A percentile compares a stretch with the other conserved stretches of the same genome.
phyloP scores from a whole-genome alignment of 2,113 vertebrate species.

The Albula goreensis region DNA sequence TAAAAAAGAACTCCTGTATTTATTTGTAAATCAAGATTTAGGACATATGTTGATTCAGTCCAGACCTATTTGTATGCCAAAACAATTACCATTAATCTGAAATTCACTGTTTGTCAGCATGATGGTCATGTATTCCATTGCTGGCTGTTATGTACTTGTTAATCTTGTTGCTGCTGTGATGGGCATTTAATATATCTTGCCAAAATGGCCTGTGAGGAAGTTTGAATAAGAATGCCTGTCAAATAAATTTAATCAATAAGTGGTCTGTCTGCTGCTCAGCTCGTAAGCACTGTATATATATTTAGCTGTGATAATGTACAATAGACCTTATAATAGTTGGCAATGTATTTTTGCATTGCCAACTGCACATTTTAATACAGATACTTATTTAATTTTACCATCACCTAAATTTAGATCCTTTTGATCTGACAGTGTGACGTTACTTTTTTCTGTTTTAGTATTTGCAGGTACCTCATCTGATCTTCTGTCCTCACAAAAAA shows the following conservation, averaged over 20 bases:
- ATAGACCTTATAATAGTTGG: background rate
- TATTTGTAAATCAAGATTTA: background rate
- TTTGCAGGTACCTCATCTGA: background rate
- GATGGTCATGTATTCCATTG: background rate
- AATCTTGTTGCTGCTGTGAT: background rate
- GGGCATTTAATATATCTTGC: background rate
- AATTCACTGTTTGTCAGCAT: background rate
- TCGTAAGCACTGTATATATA: background rate
- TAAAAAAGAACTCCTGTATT: too few species aligned
- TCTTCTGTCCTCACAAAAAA: background rate
- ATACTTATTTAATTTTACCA: too few species aligned
- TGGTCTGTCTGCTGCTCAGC: too few species aligned
- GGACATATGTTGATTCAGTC: background rate
- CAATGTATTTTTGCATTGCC: background rate
- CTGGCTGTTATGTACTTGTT: background rate
- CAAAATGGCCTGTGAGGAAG: background rate
- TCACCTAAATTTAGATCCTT: too few species aligned
- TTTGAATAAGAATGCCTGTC: background rate
- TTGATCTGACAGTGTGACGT: background rate
- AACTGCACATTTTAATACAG: too few species aligned
- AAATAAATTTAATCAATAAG: background rate
- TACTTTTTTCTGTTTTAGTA: background rate
- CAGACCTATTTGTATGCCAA: background rate
- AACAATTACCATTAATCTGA: background rate
- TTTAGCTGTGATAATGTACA: background rate